Percentiles rank a stretch among this genome's conserved stretches.
Conservation (phyloP, 1,140 invertebrate genomes). For the Drosophila pallidifrons region DNA sequence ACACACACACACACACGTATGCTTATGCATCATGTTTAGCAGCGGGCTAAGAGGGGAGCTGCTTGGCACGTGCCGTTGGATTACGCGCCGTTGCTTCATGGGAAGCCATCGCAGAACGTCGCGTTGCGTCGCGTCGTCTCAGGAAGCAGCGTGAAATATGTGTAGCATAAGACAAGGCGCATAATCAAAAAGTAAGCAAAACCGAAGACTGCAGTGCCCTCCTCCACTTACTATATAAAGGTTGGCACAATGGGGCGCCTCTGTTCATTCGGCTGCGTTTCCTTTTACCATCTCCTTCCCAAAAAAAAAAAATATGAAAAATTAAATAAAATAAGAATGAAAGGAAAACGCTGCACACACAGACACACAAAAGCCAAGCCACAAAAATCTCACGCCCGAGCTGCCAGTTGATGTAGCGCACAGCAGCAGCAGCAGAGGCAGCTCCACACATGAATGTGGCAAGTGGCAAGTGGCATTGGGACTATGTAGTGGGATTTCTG, state of each 20-base stretch:
- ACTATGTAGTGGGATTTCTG: neutral
- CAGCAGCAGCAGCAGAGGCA: neutral
- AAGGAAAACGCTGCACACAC: conserved; percentile 25
- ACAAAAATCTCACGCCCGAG: conserved; percentile 58
- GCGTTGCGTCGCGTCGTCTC: neutral
- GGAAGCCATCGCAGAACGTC: conserved; percentile 25
- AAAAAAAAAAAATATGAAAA: neutral
- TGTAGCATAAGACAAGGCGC: conserved; percentile 80
- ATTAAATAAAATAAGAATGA: neutral
- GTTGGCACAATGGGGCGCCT: neutral
- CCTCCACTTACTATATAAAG: neutral
- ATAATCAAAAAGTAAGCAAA: conserved; percentile 76
- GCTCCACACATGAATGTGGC: conserved; percentile 22
- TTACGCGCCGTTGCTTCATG: conserved; percentile 53
- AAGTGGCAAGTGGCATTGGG: conserved; percentile 21
- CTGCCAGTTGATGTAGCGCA: conserved; percentile 66
- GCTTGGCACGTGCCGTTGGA: conserved; percentile 65
- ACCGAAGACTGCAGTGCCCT: conserved; percentile 22
- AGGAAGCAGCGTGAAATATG: conserved; percentile 73
- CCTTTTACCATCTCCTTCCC: conserved; percentile 2
- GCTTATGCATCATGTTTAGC: conserved; percentile 5
- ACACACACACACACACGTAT: conserved; percentile 23
- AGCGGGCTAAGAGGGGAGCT: conserved; percentile 1
- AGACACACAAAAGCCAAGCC: conserved; percentile 56
- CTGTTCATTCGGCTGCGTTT: neutral